phyloP scores from a whole-genome alignment of 2,797 vertebrate species.

The Enteromius treurensis region DNA sequence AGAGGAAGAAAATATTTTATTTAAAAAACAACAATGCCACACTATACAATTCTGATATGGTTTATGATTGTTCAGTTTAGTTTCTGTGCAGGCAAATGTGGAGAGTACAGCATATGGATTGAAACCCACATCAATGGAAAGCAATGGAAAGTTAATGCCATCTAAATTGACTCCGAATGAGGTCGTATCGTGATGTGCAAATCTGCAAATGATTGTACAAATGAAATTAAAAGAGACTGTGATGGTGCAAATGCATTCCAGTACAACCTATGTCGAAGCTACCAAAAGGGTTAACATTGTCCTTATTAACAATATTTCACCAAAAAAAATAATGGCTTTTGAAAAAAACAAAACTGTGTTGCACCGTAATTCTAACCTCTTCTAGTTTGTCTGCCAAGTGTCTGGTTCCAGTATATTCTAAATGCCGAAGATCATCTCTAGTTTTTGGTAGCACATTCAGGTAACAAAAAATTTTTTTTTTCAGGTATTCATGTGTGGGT shows the following conservation, averaged over 20 bases:
- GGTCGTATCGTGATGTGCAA: conserved; percentile 35
- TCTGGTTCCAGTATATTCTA: conserved; percentile 38
- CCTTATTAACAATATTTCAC: not conserved
- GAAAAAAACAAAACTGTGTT: not conserved
- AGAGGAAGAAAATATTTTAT: too few relatives aligned
- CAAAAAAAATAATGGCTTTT: not conserved
- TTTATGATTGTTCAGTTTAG: conserved; percentile 47
- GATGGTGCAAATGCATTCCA: conserved; percentile 24
- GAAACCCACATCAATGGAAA: conserved; percentile 44
- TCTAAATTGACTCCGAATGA: conserved; percentile 40
- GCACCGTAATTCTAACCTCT: conserved; percentile 3
- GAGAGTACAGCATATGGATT: conserved; percentile 60
- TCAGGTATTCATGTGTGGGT: not conserved
- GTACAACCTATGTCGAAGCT: conserved; percentile 16
- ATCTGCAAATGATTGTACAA: conserved; percentile 35
- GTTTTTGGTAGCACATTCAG: conserved; percentile 36
- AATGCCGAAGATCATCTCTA: conserved; percentile 28
- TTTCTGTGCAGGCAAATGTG: conserved; percentile 71
- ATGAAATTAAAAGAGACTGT: conserved; percentile 11
- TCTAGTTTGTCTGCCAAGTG: not conserved
- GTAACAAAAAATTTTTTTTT: conserved; percentile 34
- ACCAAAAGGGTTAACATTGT: conserved; percentile 28
- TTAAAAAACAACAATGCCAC: not conserved
- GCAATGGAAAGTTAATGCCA: conserved; percentile 59
- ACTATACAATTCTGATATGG: not conserved